These are phyloP conservation scores for Chlorocebus sabaeus DNA, from an alignment of 2,113 vertebrate species.

Conservation along the genomic window DNA sequence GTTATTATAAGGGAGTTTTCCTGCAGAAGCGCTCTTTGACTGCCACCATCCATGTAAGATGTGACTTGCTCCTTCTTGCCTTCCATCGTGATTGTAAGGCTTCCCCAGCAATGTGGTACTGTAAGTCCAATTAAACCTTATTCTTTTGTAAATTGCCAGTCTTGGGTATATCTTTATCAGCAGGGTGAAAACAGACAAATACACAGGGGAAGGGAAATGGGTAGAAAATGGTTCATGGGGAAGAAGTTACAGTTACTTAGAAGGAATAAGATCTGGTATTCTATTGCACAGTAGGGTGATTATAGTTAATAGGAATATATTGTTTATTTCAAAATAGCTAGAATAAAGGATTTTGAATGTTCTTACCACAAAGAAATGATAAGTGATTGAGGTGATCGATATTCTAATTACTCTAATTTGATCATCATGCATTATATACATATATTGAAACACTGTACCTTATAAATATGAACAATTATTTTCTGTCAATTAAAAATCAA, in stretches of 20 bases:
- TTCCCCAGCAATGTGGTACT: too few species aligned
- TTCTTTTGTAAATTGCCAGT: too few species aligned
- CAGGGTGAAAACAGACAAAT: too few species aligned
- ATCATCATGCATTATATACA: background rate
- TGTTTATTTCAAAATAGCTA: background rate
- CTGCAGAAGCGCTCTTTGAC: too few species aligned
- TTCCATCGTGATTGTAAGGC: too few species aligned
- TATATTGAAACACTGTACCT: background rate
- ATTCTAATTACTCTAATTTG: background rate
- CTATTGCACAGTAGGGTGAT: background rate
- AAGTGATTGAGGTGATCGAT: background rate
- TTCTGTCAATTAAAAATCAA: background rate
- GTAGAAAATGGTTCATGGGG: background rate
- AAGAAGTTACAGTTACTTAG: background rate
- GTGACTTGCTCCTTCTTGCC: too few species aligned
- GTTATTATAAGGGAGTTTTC: too few species aligned
- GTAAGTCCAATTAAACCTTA: too few species aligned
- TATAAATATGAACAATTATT: background rate
- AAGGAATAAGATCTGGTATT: background rate
- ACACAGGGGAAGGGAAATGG: background rate
- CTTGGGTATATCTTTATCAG: too few species aligned
- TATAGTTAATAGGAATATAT: background rate
- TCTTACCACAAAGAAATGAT: background rate
- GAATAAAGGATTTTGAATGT: background rate
- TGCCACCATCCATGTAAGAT: too few species aligned